phyloP scores from a whole-genome alignment of 2,888 invertebrate species.

The Rhabditophanes sp. region DNA sequence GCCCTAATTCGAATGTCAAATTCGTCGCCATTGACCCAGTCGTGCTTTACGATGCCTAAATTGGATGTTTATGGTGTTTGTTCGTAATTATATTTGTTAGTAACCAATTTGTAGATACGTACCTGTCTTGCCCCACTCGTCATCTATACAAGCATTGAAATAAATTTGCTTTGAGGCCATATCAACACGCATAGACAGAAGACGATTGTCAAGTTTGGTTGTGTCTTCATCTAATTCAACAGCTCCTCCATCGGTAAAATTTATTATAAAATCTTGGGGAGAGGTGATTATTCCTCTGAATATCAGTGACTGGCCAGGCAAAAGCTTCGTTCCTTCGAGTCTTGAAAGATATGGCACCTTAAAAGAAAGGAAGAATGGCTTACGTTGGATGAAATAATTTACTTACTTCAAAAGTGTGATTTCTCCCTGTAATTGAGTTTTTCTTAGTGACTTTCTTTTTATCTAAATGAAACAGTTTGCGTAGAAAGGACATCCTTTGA shows the following conservation, averaged over 20 bases:
- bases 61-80: conserved; percentile 1
- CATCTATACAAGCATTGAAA: conserved; percentile 38
- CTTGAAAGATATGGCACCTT: conserved; percentile 40
- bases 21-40: conserved; percentile 24
- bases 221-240: conserved; percentile 37
- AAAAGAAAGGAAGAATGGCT: conserved; percentile 1
- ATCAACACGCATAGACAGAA: conserved; percentile 31
- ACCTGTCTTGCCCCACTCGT: conserved; percentile 40
- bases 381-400: conserved; percentile 4
- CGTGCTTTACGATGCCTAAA: conserved; percentile 13
- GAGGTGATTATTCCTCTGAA: conserved; percentile 37
- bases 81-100: conserved; percentile 9
- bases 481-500: conserved; percentile 28
- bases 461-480: conserved; percentile 26
- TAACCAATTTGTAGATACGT: conserved; percentile 18
- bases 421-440: conserved; percentile 40
- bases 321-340: conserved; percentile 37
- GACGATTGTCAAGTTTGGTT: conserved; percentile 28
- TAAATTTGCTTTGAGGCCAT: conserved; percentile 22
- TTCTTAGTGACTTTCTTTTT: conserved; percentile 30
- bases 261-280: conserved; percentile 33
- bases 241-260: conserved; percentile 29
- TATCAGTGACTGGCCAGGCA: conserved; percentile 42
- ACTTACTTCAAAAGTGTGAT: conserved; percentile 26
- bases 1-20: conserved; percentile 41